A percentile compares a stretch with the other conserved stretches of the same genome.
phyloP scores from a whole-genome alignment of 2,797 vertebrate species.

The Sebastes miniatus region DNA sequence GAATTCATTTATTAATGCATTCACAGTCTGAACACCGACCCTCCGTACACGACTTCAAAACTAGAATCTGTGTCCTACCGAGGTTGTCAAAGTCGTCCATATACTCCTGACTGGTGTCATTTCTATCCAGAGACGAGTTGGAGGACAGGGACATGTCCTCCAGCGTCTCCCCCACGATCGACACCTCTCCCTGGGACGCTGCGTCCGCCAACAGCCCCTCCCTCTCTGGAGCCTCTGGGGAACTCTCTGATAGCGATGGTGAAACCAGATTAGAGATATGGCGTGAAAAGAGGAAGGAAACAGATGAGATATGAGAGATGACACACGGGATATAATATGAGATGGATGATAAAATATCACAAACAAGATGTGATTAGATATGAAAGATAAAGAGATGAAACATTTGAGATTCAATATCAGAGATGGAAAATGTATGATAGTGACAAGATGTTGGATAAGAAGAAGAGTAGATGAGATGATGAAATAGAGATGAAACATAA shows the following conservation, averaged over 20 bases:
- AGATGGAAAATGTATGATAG: background rate
- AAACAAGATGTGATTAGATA: background rate
- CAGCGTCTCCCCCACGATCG: conserved; percentile 83
- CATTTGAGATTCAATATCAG: background rate
- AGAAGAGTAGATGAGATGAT: no score
- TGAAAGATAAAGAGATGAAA: background rate
- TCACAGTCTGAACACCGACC: background rate
- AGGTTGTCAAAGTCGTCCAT: conserved; percentile 92
- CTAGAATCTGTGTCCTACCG: conserved; percentile 41
- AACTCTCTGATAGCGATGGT: conserved; percentile 13
- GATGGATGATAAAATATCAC: background rate
- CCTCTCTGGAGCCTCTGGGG: conserved; percentile 44
- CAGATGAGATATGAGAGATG: background rate
- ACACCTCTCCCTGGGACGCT: conserved; percentile 58
- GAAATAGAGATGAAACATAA: no score
- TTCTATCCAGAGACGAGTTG: conserved; percentile 91
- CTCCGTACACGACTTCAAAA: background rate
- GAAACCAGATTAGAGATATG: background rate
- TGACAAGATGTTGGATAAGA: no score
- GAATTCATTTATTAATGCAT: background rate
- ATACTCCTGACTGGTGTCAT: conserved; percentile 93
- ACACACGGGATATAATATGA: no score
- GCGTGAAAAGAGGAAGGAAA: background rate
- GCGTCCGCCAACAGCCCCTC: conserved; percentile 22
- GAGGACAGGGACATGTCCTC: conserved; percentile 97